Base-by-base conservation (phyloP, 2,888 invertebrate species). In the Drosophila rellima region DNA sequence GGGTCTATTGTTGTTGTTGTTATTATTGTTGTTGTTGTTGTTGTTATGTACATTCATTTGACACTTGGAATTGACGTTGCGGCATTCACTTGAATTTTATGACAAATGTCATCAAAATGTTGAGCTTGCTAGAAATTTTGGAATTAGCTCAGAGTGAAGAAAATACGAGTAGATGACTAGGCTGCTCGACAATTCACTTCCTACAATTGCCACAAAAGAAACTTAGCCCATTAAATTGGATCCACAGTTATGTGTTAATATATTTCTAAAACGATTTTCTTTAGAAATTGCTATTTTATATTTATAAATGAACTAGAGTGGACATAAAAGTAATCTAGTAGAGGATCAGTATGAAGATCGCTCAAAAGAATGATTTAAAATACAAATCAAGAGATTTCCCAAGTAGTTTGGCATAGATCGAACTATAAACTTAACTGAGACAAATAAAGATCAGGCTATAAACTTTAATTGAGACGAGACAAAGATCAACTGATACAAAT, bases 71-170 rank as follows among this genome's bases (percentile, higher is more conserved):
- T 70, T 61, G 57, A 57, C 68, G 68, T 57, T 62, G 71, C 74
- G 59, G 62, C 65, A 70, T 81, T 81, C 79, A 62, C 60, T 60
- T 65, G 81, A 82, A 79, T 59, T 72, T 61, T 44, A 62, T 73
- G 74, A 77, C 78, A 77, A 77, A 77, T 74, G 56, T 54, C 76
- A 77, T 73, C 65, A 77, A 78, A 78, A 73, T 74, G 70, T 70
- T 60, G 50, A 67, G 67, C 47, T 54, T 31, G 52, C 67, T 68
- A n/a, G 44, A 64, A 68, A 74, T 74, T 54, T 50, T 54, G 61
- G 74, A 54, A 51, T 48, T 60, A 45, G 61, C 61, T 54, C 29
- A 47, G 33, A 51, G 26, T 17, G 51, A n/a, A 39, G n/a, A 20
- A 50, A 20, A 35, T 35, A 40, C 52, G 47, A 52, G 42, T 39